Evolutionary conservation across 2,113 vertebrate species (phyloP), one percentile per base, ranked within the genome.

Genomic region (Coregonus clupeaformis): DNA sequence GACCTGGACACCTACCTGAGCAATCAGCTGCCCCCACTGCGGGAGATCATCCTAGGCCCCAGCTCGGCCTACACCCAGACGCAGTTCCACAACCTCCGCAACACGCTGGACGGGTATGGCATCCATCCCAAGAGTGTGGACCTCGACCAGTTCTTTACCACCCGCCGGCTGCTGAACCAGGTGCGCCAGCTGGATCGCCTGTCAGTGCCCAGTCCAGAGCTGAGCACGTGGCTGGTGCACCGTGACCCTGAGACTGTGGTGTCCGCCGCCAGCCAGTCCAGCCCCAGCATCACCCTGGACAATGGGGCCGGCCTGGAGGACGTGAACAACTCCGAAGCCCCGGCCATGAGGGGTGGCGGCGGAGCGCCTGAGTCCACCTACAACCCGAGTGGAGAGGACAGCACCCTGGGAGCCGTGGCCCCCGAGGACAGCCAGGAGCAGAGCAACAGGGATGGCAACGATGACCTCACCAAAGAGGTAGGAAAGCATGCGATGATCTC

Each of bases 11-110:
- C 94, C 76, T 99, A 98, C 89, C 94, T 99, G 89, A 96, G 80
- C 83, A 95, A 94, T 0, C 97, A 98, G 91, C 95, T 99, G 9
- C 96, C 98, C 65, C 97, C 97, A 0, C 93, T 99, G 66, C 94
- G 96, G 36, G 98, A 99, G 91, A 99, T 98, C 92, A 99, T 99
- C 86, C 95, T 99, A 91, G 98, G 98, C 92, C 97, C 95, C 81
- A 99, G 96, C 92, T 99, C 98, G 11, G 98, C 98, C 88, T 99
- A 99, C 90, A 98, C 97, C 63, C 98, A 97, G 90, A 96, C 97
- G 24, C 97, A 99, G 92, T 99, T 99, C 91, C 97, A 99, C 93
- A 97, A 96, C 92, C 95, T 98, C 82, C 91, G 96, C 67, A 97
- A 96, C 92, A 98, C 96, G 81, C 95, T 97, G 93, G 96, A 97